A percentile compares a stretch with the other conserved stretches of the same genome.
phyloP scores from a whole-genome alignment of 37 sponge, comb jelly and placozoan genomes.

The Crambe crambe region DNA sequence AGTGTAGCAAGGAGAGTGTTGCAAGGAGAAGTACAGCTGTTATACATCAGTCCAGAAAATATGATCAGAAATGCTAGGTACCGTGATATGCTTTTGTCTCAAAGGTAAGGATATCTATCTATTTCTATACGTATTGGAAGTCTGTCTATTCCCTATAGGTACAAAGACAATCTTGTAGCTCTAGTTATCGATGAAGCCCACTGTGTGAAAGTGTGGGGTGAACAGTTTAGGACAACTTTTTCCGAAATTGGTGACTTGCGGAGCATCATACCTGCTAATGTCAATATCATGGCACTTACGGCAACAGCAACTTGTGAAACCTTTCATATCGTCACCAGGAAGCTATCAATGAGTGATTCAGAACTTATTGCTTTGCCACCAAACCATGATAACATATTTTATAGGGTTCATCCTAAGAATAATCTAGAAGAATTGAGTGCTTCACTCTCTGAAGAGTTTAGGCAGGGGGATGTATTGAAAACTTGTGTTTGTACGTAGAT shows the following conservation, averaged over 20 bases:
- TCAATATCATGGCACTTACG: constrained; percentile 33
- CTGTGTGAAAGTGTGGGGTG: constrained; percentile 60
- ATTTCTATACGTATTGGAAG: no score
- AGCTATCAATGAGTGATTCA: constrained; percentile 3
- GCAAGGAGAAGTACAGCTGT: constrained; percentile 37
- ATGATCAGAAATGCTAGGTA: constrained; percentile 21
- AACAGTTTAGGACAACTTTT: constrained; percentile 43
- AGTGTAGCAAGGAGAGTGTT: background rate
- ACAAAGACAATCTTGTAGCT: constrained; percentile 40
- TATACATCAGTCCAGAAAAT: constrained; percentile 52
- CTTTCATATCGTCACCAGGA: background rate
- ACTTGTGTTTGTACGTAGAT: background rate
- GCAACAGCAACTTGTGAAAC: constrained; percentile 40
- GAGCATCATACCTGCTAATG: constrained; percentile 23
- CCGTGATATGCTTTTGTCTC: constrained; percentile 47
- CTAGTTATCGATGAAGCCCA: constrained; percentile 65
- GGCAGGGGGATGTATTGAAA: no score
- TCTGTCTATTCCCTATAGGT: no score
- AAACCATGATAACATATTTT: constrained; percentile 14
- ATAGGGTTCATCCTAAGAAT: background rate
- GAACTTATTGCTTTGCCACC: constrained; percentile 31
- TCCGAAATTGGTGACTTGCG: constrained; percentile 10
- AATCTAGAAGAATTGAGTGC: background rate
- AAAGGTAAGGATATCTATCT: no score
- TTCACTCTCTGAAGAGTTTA: no score